These are phyloP conservation scores for Mesorhabditis sp. DNA, from an alignment of 2,888 invertebrate species.

Conservation along the genomic window DNA sequence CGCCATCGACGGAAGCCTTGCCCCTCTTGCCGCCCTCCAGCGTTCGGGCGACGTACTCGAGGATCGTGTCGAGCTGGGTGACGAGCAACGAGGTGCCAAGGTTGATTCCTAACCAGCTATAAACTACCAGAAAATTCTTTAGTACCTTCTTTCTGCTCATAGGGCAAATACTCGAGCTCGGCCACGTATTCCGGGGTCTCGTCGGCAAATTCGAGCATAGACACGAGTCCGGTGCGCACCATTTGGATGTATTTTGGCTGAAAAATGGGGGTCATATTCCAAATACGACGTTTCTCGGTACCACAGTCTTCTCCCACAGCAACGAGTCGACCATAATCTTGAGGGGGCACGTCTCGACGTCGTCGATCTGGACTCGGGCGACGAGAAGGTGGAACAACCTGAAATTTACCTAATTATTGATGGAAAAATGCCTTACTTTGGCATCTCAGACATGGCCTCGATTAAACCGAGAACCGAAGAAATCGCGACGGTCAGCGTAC, in stretches of 20 bases:
- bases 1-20: constrained; percentile 11
- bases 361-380: constrained; percentile 10
- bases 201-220: constrained; percentile 34
- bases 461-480: background rate
- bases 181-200: constrained; percentile 17
- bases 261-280: background rate
- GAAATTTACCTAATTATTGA: constrained; percentile 8
- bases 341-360: background rate
- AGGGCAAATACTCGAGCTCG: background rate
- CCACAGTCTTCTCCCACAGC: constrained; percentile 7
- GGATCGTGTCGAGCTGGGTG: constrained; percentile 28
- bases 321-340: constrained; percentile 21
- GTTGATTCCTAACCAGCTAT: constrained; percentile 19
- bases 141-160: background rate
- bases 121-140: background rate
- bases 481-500: background rate
- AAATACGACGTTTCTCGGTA: background rate
- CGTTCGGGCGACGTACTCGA: constrained; percentile 31
- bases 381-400: constrained; percentile 24
- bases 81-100: constrained; percentile 37
- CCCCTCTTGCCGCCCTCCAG: constrained; percentile 22
- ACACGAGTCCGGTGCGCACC: constrained; percentile 27
- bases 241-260: background rate
- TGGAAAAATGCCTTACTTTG: background rate
- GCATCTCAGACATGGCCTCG: background rate